phyloP scores from a whole-genome alignment of 2,888 invertebrate species.

The Epistrophe grossulariae region DNA sequence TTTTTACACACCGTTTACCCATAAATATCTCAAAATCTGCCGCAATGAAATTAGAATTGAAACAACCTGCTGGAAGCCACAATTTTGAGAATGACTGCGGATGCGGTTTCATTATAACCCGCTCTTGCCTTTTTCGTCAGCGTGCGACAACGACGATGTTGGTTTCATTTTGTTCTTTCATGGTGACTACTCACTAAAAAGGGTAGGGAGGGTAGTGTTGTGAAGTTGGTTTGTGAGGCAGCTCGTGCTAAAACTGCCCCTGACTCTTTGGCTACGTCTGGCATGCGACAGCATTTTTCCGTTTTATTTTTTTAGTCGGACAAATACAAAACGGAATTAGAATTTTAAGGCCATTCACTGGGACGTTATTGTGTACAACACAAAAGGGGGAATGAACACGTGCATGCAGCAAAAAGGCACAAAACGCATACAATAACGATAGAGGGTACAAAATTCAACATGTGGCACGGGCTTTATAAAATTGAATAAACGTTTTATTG shows the following conservation, averaged over 20 bases:
- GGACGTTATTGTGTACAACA: conserved; percentile 53
- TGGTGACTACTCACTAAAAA: conserved; percentile 27
- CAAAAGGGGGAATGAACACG: conserved; percentile 55
- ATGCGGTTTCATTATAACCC: conserved; percentile 73
- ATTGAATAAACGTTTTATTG: conserved; percentile 75
- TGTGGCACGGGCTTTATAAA: conserved; percentile 71
- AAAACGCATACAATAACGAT: conserved; percentile 56
- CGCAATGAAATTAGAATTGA: conserved; percentile 76
- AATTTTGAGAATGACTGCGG: conserved; percentile 75
- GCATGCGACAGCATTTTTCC: conserved; percentile 69
- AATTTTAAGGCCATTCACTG: conserved; percentile 68
- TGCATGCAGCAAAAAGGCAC: conserved; percentile 48
- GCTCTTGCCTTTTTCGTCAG: conserved; percentile 62
- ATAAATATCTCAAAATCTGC: conserved; percentile 76
- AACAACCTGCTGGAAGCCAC: conserved; percentile 75
- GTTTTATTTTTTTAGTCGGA: conserved; percentile 52
- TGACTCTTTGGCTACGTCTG: conserved; percentile 55
- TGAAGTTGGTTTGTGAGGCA: conserved; percentile 32
- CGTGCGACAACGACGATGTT: conserved; percentile 56
- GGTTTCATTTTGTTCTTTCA: conserved; percentile 56
- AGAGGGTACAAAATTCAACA: conserved; percentile 58
- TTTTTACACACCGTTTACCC: conserved; percentile 43
- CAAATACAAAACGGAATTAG: conserved; percentile 75
- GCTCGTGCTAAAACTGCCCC: conserved; percentile 49
- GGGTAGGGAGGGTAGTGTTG: background rate